A percentile compares a stretch with the other conserved stretches of the same genome.
Evolutionary conservation across 2,113 vertebrate genomes (phyloP).

Genomic region (Planiliza haematocheilus): DNA sequence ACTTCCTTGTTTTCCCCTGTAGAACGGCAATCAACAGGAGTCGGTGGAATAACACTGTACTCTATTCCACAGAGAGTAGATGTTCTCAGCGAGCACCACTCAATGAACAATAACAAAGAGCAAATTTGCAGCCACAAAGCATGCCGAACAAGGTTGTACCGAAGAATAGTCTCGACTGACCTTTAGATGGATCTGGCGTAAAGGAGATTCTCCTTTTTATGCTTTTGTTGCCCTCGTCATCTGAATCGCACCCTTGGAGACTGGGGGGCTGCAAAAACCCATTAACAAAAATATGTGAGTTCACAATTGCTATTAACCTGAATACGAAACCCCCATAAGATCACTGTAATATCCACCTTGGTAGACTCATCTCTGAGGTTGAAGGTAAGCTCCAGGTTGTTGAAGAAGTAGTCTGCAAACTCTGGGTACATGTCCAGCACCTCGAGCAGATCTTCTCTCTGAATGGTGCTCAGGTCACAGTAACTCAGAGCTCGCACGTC

Average conservation of each 20-base stretch:
- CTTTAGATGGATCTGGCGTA: constrained; percentile 89
- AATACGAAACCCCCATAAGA: background rate
- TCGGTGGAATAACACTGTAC: constrained; percentile 57
- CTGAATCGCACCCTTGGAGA: constrained; percentile 82
- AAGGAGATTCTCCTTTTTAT: constrained; percentile 92
- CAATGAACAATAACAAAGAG: constrained; percentile 57
- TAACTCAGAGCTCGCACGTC: constrained; percentile 97
- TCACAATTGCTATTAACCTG: background rate
- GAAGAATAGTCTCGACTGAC: constrained; percentile 75
- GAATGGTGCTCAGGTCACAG: constrained; percentile 97
- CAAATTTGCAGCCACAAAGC: constrained; percentile 9
- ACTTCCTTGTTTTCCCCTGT: constrained; percentile 77
- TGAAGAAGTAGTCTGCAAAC: constrained; percentile 96
- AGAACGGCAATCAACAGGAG: constrained; percentile 63
- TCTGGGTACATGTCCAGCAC: constrained; percentile 99
- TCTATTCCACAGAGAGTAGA: constrained; percentile 26
- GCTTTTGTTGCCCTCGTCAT: constrained; percentile 86
- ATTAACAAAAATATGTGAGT: background rate
- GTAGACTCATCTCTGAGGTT: constrained; percentile 93
- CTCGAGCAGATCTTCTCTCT: constrained; percentile 94
- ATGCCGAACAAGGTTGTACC: constrained; percentile 2
- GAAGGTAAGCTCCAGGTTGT: constrained; percentile 96
- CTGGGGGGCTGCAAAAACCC: constrained; percentile 60
- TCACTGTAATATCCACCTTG: constrained; percentile 83
- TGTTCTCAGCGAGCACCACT: constrained; percentile 22